These are phyloP conservation scores for Cyclophora punctaria DNA, from an alignment of 2,888 invertebrate species.

Conservation along the genomic window DNA sequence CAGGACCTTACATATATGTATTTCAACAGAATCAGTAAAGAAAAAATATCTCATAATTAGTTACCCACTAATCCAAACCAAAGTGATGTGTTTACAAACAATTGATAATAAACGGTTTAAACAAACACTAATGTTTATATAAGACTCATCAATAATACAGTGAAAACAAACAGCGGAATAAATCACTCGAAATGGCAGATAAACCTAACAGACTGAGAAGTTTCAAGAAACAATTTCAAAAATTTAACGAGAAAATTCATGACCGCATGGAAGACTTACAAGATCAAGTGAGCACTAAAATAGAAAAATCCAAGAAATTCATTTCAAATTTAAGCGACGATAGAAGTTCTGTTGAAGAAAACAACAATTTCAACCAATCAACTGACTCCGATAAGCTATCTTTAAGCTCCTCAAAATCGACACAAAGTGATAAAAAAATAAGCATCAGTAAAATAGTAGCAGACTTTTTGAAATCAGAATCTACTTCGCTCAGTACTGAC, in stretches of 20 bases:
- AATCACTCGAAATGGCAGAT: conserved; percentile 32
- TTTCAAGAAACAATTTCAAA: conserved; percentile 26
- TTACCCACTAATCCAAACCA: too few species aligned
- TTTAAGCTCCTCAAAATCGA: conserved; percentile 8
- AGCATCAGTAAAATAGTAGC: too few species aligned
- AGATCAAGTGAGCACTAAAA: conserved; percentile 57
- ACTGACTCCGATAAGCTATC: conserved; percentile 18
- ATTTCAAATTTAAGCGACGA: conserved; percentile 56
- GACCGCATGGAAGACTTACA: conserved; percentile 61
- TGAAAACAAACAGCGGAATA: too few species aligned
- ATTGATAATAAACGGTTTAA: too few species aligned
- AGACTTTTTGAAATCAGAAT: too few species aligned
- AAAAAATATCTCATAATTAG: too few species aligned
- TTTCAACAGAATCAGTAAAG: too few species aligned
- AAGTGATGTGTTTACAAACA: too few species aligned
- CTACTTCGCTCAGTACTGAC: too few species aligned
- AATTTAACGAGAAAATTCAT: conserved; percentile 52
- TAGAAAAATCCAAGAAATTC: conserved; percentile 46
- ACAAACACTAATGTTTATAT: too few species aligned
- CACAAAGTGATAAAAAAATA: background rate
- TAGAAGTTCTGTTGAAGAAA: conserved; percentile 43
- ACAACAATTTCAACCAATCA: conserved; percentile 20
- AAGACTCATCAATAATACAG: too few species aligned
- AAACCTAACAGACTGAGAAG: conserved; percentile 54
- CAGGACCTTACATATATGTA: too few species aligned